Evolutionary conservation across 1,140 invertebrate genomes (phyloP).

Genomic region (Drosophila funebris): DNA sequence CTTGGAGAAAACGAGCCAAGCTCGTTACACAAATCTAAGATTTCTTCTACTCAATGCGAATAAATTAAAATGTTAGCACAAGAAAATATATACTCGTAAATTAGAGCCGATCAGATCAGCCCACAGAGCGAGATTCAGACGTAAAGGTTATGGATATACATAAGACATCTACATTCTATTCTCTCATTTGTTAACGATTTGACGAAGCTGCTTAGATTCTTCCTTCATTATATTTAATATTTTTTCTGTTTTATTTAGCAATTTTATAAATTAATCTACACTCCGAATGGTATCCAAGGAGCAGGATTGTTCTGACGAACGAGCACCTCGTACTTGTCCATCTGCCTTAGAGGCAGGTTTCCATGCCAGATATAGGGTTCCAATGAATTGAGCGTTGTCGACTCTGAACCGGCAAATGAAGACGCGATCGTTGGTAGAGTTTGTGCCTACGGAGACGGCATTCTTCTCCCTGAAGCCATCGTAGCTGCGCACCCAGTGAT

Average conservation of each 20-base stretch:
- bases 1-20: constrained; percentile 74
- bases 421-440: constrained; percentile 31
- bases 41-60: constrained; percentile 19
- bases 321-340: constrained; percentile 44
- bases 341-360: constrained; percentile 2
- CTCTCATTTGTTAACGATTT: no score
- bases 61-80: constrained; percentile 27
- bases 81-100: neutral
- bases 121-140: no score
- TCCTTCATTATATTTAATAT: neutral
- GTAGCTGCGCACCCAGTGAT: constrained; percentile 53
- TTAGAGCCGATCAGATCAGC: no score
- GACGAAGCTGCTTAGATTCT: neutral
- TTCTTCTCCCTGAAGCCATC: constrained; percentile 55
- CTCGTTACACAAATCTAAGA: constrained; percentile 68
- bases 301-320: neutral
- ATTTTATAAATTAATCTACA: neutral
- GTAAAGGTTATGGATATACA: no score
- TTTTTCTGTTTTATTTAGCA: neutral
- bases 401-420: constrained; percentile 47
- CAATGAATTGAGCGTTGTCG: constrained; percentile 37
- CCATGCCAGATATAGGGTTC: constrained; percentile 31
- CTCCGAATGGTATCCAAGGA: neutral
- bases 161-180: no score
- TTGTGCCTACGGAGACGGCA: constrained; percentile 57